Evolutionary conservation across 2,113 vertebrate genomes (phyloP).

Genomic region (Numenius arquata): DNA sequence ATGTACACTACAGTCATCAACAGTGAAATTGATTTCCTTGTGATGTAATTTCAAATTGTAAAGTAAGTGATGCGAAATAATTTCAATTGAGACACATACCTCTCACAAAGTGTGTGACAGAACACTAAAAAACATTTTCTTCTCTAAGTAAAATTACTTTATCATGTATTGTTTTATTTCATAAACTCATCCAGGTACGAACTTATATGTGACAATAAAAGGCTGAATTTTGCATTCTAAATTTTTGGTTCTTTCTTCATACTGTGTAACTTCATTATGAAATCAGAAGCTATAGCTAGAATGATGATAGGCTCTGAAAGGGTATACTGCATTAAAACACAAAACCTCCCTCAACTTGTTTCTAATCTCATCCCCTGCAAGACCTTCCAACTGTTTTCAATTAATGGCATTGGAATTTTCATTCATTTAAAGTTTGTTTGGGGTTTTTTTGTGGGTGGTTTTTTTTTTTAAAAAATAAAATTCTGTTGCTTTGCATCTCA

Average conservation of each 20-base stretch:
- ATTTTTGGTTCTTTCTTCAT: not conserved
- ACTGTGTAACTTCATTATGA: not conserved
- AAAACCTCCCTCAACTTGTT: not conserved
- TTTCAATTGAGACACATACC: not conserved
- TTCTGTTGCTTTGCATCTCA: not conserved
- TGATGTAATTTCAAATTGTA: not conserved
- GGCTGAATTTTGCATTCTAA: not conserved
- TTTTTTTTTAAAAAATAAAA: not conserved
- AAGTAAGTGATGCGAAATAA: not conserved
- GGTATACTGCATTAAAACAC: not conserved
- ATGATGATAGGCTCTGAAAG: not conserved
- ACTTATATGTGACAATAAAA: not conserved
- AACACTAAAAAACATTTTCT: not conserved
- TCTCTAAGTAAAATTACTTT: not conserved
- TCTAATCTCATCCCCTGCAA: not conserved
- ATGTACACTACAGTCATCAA: not conserved
- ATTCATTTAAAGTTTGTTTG: not conserved
- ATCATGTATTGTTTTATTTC: not conserved
- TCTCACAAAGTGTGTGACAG: not conserved
- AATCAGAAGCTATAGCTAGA: not conserved
- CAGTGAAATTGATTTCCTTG: not conserved
- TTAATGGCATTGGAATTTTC: not conserved
- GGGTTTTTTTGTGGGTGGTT: not conserved
- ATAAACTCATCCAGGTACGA: not conserved
- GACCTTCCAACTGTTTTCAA: not conserved